Percentiles rank a stretch among this genome's conserved stretches.
Evolutionary conservation across 2,888 invertebrate species (phyloP).

Genomic region (Gastracanthus pulcherrimus): DNA sequence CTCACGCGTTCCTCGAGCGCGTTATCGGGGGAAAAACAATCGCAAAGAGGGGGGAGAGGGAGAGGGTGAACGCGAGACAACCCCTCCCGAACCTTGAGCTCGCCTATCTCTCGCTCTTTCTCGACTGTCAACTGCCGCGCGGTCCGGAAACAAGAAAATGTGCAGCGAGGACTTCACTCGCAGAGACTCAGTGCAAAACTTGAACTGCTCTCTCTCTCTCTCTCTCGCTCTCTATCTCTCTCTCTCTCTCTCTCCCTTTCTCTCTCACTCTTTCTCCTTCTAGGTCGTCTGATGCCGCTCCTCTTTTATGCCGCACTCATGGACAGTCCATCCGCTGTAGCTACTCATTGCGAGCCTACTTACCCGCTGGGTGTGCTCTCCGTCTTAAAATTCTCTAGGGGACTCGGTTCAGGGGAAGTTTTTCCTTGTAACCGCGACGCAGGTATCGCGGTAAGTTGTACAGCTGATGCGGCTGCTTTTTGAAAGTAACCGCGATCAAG

Average conservation of each 20-base stretch:
- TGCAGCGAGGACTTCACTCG: constrained; percentile 20
- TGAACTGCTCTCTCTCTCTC: background rate
- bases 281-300: too few species aligned
- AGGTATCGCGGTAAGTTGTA: too few species aligned
- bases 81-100: too few species aligned
- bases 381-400: constrained; percentile 14
- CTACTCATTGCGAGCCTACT: constrained; percentile 52
- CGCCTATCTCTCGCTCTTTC: constrained; percentile 17
- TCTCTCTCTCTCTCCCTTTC: too few species aligned
- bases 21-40: constrained; percentile 64
- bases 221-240: too few species aligned
- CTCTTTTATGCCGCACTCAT: too few species aligned
- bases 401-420: too few species aligned
- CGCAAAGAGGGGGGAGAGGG: constrained; percentile 26
- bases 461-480: too few species aligned
- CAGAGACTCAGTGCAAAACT: constrained; percentile 4
- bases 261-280: too few species aligned
- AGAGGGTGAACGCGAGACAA: background rate
- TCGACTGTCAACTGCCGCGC: constrained; percentile 57
- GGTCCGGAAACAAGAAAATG: constrained; percentile 59
- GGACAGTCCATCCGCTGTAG: background rate
- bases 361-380: too few species aligned
- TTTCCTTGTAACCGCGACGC: too few species aligned
- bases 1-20: constrained; percentile 30
- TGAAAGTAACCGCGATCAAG: background rate